These are phyloP conservation scores for Psilopsiagon aurifrons DNA, from an alignment of 2,113 vertebrate genomes.

Conservation along the genomic window DNA sequence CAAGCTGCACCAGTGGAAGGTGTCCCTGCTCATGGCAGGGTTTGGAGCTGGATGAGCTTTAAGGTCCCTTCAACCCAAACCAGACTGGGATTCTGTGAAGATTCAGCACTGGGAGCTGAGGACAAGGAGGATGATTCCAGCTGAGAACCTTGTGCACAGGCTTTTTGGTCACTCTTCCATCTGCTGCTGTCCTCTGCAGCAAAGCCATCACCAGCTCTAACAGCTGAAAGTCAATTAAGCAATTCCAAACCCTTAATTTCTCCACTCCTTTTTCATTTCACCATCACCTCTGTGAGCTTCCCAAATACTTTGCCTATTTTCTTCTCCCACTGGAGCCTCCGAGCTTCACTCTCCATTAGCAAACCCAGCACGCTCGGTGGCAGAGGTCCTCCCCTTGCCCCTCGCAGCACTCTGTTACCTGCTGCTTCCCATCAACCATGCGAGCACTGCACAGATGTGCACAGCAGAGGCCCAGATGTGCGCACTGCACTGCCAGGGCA, in stretches of 20 bases:
- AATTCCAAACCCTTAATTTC: not conserved
- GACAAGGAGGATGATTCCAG: not conserved
- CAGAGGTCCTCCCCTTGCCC: not conserved
- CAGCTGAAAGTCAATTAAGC: not conserved
- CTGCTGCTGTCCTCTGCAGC: not conserved
- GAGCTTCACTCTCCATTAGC: not conserved
- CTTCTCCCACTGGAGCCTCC: not conserved
- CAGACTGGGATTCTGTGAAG: not conserved
- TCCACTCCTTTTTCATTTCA: not conserved
- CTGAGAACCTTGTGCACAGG: not conserved
- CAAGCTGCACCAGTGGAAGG: not conserved
- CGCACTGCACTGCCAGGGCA: not conserved
- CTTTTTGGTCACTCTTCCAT: not conserved
- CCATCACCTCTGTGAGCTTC: not conserved
- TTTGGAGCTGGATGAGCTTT: not conserved
- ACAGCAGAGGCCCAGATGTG: slow-evolving; percentile 19
- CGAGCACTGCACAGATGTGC: not conserved
- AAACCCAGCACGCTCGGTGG: not conserved
- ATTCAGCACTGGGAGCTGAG: not conserved
- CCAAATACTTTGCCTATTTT: not conserved
- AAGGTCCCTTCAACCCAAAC: not conserved
- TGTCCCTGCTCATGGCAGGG: not conserved
- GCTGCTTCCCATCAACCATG: not conserved
- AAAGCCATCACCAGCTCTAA: not conserved
- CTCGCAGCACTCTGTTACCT: not conserved